Evolutionary conservation across 2,888 invertebrate genomes (phyloP).

Genomic region (Tetragonula carbonaria): DNA sequence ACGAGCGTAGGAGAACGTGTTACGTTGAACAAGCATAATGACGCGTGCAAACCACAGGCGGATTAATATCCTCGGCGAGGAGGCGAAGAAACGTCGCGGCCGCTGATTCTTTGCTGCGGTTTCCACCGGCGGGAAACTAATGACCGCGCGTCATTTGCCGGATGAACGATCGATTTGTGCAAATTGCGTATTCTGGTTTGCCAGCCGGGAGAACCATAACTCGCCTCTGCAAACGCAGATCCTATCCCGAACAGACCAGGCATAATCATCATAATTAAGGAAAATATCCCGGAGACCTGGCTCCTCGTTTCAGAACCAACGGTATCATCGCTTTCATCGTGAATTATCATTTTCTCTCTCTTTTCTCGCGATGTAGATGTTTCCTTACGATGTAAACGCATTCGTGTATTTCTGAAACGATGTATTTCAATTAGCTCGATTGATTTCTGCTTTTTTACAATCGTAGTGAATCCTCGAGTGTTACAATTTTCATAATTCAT

Average conservation of each 20-base stretch:
- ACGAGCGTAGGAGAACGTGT: constrained; percentile 45
- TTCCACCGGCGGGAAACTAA: constrained; percentile 43
- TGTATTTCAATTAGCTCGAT: too few species aligned
- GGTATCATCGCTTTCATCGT: background rate
- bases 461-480: too few species aligned
- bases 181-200: constrained; percentile 30
- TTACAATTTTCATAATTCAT: too few species aligned
- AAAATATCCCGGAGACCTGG: background rate
- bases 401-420: too few species aligned
- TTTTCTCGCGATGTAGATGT: too few species aligned
- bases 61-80: constrained; percentile 49
- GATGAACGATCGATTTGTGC: constrained; percentile 41
- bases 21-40: constrained; percentile 58
- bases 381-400: background rate
- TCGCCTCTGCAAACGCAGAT: constrained; percentile 2
- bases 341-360: background rate
- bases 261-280: constrained; percentile 15
- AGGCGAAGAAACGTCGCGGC: background rate
- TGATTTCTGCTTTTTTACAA: too few species aligned
- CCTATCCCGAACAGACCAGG: background rate
- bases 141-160: constrained; percentile 33
- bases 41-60: constrained; percentile 50
- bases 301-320: background rate
- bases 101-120: constrained; percentile 19
- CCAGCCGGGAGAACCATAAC: constrained; percentile 3